phyloP scores from a whole-genome alignment of 1,140 invertebrate genomes.

The Listronotus bonariensis region DNA sequence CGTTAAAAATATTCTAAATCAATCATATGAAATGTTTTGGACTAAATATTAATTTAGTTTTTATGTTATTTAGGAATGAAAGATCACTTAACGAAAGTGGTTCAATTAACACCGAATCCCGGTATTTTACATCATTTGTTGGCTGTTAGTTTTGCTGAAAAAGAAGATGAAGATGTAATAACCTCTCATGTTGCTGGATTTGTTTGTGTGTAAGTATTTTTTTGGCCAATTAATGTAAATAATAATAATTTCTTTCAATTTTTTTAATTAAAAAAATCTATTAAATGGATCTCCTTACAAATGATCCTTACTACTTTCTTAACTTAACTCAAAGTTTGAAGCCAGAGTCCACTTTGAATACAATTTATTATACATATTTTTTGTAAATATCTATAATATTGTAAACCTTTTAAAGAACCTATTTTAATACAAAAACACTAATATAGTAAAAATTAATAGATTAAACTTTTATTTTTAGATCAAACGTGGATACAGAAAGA shows the following conservation, averaged over 20 bases:
- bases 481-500: slow-evolving; percentile 85
- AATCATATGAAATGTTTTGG: too few species aligned
- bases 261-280: too few species aligned
- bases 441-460: slow-evolving; percentile 23
- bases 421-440: background rate
- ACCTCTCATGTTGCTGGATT: slow-evolving; percentile 90
- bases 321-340: too few species aligned
- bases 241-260: too few species aligned
- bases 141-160: slow-evolving; percentile 82
- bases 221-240: too few species aligned
- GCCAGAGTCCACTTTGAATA: too few species aligned
- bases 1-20: too few species aligned
- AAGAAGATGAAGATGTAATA: slow-evolving; percentile 79
- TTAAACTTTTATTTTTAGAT: slow-evolving; percentile 62
- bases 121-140: slow-evolving; percentile 86
- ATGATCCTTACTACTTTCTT: too few species aligned
- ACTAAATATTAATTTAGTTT: too few species aligned
- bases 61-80: slow-evolving; percentile 68
- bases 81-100: slow-evolving; percentile 91
- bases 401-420: background rate
- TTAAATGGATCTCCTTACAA: too few species aligned
- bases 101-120: slow-evolving; percentile 74
- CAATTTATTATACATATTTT: too few species aligned
- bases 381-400: too few species aligned
- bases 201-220: slow-evolving; percentile 90